Evolutionary conservation across 2,888 invertebrate genomes (phyloP), one percentile per base, ranked within the genome.

Genomic region (Pollenia amentaria): DNA sequence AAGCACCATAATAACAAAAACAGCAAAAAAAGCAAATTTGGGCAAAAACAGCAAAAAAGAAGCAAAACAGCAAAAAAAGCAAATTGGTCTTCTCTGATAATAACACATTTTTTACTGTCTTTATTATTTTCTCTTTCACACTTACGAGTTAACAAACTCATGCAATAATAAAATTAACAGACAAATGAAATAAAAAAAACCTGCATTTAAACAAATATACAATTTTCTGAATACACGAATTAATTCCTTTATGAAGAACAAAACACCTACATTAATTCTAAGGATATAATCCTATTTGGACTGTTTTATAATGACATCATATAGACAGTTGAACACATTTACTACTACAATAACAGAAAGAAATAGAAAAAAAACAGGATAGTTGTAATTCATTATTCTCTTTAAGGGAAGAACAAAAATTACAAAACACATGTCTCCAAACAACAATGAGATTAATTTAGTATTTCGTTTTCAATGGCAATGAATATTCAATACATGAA

Each of bases 391-490:
- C 38, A 57, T 57, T 10, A 29, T n/a, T 7, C 38, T 21, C 4
- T 18, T 55, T 38, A 48, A 38, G n/a, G n/a, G 0, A 64, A 44
- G 12, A 7, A 64, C 18, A 7, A 16, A 42, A 40, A 10, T 16
- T 18, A 64, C 21, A 14, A 57, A 73, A 73, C 57, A 44, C 44
- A n/a, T 57, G 55, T n/a, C 8, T 11, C 40, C 40, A 48, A 40
- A 48, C 14, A 48, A 62, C n/a, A 51, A 12, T 18, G n/a, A 60
- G 14, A 75, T 48, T 62, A 75, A 57, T 42, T 57, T 57, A 8
- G 40, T 55, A 18, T 62, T 73, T 60, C 38, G 12, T 12, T 12
- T 57, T 69, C 12, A 14, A n/a, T 72, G 18, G 16, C 62, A 57
- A 10, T 14, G 21, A 57, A 12, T 29, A 40, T 38, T n/a, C 3